These are phyloP conservation scores for Polydrusus tereticollis DNA, from an alignment of 2,888 invertebrate species.

Conservation along the genomic window DNA sequence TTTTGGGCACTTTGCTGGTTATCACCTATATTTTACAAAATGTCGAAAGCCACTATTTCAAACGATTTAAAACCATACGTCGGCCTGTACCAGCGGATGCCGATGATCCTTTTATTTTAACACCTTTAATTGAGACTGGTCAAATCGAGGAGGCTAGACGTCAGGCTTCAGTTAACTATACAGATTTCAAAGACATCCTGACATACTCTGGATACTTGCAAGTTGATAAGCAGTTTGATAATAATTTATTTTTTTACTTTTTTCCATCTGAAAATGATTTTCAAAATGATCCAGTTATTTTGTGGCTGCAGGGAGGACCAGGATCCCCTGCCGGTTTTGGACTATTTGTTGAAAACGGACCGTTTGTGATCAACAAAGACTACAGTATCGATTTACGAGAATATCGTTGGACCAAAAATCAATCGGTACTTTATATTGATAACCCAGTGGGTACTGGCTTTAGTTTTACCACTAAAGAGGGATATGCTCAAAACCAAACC, in stretches of 20 bases:
- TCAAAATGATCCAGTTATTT: slow-evolving; percentile 76
- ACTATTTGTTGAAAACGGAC: slow-evolving; percentile 22
- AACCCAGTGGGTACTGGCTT: slow-evolving; percentile 91
- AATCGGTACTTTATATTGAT: slow-evolving; percentile 89
- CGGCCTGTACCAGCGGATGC: background rate
- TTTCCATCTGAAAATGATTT: slow-evolving; percentile 75
- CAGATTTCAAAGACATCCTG: slow-evolving; percentile 66
- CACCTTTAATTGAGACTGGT: slow-evolving; percentile 79
- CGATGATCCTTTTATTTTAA: slow-evolving; percentile 79
- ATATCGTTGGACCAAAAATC: slow-evolving; percentile 83
- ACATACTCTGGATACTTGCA: slow-evolving; percentile 86
- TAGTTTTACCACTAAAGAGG: slow-evolving; percentile 80
- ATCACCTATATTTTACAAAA: background rate
- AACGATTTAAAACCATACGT: slow-evolving; percentile 1
- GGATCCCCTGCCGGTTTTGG: slow-evolving; percentile 63
- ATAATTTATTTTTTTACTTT: slow-evolving; percentile 91
- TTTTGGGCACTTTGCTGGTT: background rate
- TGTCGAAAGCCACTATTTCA: background rate
- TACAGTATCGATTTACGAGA: slow-evolving; percentile 68
- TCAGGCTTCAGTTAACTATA: slow-evolving; percentile 68
- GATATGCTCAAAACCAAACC: slow-evolving; percentile 79
- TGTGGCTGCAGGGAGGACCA: slow-evolving; percentile 89
- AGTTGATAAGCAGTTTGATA: slow-evolving; percentile 79
- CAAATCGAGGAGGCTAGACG: slow-evolving; percentile 76
- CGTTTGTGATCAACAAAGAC: slow-evolving; percentile 1